These are phyloP conservation scores for Wiebesia pumilae DNA, from an alignment of 1,140 invertebrate species.

Conservation along the genomic window DNA sequence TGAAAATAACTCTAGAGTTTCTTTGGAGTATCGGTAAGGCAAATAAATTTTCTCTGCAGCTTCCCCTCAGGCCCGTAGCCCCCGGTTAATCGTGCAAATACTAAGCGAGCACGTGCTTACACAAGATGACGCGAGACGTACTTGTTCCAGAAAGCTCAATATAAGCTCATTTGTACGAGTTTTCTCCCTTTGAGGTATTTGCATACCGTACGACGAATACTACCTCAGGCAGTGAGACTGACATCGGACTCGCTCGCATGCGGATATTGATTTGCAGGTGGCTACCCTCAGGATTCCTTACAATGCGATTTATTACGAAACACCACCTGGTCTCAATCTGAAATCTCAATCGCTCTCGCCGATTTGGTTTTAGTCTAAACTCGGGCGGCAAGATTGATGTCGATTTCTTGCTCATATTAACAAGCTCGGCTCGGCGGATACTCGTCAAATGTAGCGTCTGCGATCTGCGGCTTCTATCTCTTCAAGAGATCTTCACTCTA, in stretches of 20 bases:
- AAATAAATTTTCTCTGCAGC: background rate
- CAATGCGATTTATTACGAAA: conserved; percentile 73
- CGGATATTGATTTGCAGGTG: conserved; percentile 73
- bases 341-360: conserved; percentile 69
- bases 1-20: background rate
- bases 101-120: too few species aligned
- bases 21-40: background rate
- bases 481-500: background rate
- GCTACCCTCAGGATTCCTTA: conserved; percentile 69
- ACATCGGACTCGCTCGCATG: conserved; percentile 51
- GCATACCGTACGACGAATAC: conserved; percentile 58
- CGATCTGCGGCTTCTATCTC: background rate
- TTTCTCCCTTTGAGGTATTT: conserved; percentile 61
- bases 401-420: conserved; percentile 3
- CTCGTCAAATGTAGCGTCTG: background rate
- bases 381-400: conserved; percentile 17
- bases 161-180: conserved; percentile 34
- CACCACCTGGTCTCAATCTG: conserved; percentile 66
- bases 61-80: too few species aligned
- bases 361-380: conserved; percentile 56
- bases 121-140: background rate
- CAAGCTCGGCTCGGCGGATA: background rate
- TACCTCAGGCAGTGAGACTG: background rate
- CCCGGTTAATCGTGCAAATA: too few species aligned
- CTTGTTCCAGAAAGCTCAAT: too few species aligned